Conservation (phyloP, 2,797 vertebrate species). For the Acipenser ruthenus region DNA sequence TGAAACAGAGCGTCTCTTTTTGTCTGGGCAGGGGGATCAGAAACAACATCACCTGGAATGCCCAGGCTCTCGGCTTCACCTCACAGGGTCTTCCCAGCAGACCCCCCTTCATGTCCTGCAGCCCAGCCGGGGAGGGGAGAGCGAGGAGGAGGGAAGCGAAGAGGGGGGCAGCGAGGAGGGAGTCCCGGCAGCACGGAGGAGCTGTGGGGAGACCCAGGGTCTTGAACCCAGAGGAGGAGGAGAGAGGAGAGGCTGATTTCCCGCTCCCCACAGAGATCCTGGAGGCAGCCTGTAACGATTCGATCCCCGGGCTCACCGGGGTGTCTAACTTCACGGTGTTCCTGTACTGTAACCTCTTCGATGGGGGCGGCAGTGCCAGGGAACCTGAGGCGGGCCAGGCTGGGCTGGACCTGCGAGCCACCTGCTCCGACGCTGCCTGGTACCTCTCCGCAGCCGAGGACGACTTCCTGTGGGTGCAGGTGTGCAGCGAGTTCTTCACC, state of each 20-base stretch:
- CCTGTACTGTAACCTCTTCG: constrained; percentile 76
- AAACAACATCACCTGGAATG: constrained; percentile 79
- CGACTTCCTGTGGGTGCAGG: constrained; percentile 74
- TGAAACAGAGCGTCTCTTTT: background rate
- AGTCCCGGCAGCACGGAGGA: no score
- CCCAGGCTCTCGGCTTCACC: constrained; percentile 63
- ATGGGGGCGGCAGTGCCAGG: constrained; percentile 48
- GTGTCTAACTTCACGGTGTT: constrained; percentile 82
- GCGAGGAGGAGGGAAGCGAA: background rate
- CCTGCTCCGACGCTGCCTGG: constrained; percentile 76
- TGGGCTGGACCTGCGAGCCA: constrained; percentile 55
- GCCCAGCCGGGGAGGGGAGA: constrained; percentile 28
- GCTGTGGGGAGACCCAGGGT: constrained; percentile 20
- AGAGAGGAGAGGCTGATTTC: constrained; percentile 30
- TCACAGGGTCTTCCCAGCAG: constrained; percentile 60
- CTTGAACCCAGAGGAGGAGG: constrained; percentile 4
- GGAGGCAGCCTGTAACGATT: constrained; percentile 73
- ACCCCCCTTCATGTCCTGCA: constrained; percentile 65
- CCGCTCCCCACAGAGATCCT: constrained; percentile 53
- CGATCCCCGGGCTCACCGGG: constrained; percentile 62
- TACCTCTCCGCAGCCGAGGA: constrained; percentile 73
- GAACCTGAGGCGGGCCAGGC: constrained; percentile 38
- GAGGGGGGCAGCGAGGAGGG: background rate
- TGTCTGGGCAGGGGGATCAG: constrained; percentile 66
- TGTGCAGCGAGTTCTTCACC: constrained; percentile 76